A percentile compares a stretch with the other conserved stretches of the same genome.
phyloP scores from a whole-genome alignment of 2,797 vertebrate genomes.

The Sebastiscus albofasciatus region DNA sequence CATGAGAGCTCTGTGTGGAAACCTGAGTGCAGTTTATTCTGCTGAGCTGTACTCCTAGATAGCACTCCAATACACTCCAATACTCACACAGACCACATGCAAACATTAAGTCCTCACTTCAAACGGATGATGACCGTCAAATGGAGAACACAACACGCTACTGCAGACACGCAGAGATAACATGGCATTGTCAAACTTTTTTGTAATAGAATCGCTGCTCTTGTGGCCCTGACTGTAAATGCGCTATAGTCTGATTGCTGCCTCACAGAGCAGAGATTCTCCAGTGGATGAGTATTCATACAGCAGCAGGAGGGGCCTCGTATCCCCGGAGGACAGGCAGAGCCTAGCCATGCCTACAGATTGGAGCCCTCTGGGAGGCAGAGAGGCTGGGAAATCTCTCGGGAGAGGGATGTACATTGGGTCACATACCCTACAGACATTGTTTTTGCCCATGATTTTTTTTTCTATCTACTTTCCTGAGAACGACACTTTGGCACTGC shows the following conservation, averaged over 20 bases:
- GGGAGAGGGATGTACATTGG: slow-evolving; percentile 31
- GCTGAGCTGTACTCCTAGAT: slow-evolving; percentile 50
- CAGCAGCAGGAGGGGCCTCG: slow-evolving; percentile 60
- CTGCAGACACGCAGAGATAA: slow-evolving; percentile 30
- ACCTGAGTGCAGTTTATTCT: slow-evolving; percentile 60
- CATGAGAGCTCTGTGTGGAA: slow-evolving; percentile 53
- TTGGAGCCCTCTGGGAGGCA: slow-evolving; percentile 52
- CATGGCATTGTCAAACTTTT: slow-evolving; percentile 40
- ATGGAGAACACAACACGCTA: slow-evolving; percentile 14
- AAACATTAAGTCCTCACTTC: slow-evolving; percentile 43
- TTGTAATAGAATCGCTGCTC: slow-evolving; percentile 34
- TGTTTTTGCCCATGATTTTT: slow-evolving; percentile 38
- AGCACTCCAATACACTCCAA: slow-evolving; percentile 43
- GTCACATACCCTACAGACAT: slow-evolving; percentile 53
- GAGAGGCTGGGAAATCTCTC: slow-evolving; percentile 41
- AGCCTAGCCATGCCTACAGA: slow-evolving; percentile 55
- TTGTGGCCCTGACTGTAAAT: slow-evolving; percentile 42
- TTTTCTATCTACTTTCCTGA: slow-evolving; percentile 24
- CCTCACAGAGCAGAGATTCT: slow-evolving; percentile 35
- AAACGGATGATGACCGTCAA: slow-evolving; percentile 31
- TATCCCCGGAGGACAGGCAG: slow-evolving; percentile 37
- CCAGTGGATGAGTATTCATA: slow-evolving; percentile 37
- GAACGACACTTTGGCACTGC: slow-evolving; percentile 10
- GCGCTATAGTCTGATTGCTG: slow-evolving; percentile 45
- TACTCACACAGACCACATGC: slow-evolving; percentile 20